These are phyloP conservation scores for Merops nubicus DNA, from an alignment of 2,113 vertebrate genomes.

Conservation along the genomic window DNA sequence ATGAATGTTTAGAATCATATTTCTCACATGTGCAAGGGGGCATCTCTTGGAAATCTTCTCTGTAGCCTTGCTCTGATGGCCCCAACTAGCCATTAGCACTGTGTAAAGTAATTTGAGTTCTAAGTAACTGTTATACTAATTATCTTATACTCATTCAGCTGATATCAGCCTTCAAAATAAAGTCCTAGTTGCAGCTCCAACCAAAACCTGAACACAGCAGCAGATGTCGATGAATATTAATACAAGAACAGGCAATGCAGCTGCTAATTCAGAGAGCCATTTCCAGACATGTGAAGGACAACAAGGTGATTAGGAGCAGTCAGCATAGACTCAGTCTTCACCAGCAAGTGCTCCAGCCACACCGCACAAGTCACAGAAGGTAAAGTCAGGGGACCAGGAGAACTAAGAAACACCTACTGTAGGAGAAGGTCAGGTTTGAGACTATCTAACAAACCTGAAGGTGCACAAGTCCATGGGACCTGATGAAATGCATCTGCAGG, in stretches of 20 bases:
- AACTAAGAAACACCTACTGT: not conserved
- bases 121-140: conserved; percentile 13
- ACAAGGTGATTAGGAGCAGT: not conserved
- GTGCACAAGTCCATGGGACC: not conserved
- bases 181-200: not conserved
- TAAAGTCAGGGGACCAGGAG: not conserved
- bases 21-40: not conserved
- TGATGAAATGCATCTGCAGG: not conserved
- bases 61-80: not conserved
- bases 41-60: not conserved
- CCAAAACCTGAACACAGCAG: not conserved
- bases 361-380: not conserved
- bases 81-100: not conserved
- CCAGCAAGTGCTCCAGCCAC: not conserved
- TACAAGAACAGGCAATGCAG: not conserved
- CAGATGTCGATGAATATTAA: conserved; percentile 29
- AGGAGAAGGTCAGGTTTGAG: not conserved
- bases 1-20: not conserved
- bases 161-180: conserved; percentile 18
- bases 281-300: not conserved
- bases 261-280: not conserved
- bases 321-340: not conserved
- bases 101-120: conserved; percentile 1
- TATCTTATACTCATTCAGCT: not conserved
- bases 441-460: not conserved